Evolutionary conservation across 2,797 vertebrate genomes (phyloP).

Genomic region (Siniperca obscura): DNA sequence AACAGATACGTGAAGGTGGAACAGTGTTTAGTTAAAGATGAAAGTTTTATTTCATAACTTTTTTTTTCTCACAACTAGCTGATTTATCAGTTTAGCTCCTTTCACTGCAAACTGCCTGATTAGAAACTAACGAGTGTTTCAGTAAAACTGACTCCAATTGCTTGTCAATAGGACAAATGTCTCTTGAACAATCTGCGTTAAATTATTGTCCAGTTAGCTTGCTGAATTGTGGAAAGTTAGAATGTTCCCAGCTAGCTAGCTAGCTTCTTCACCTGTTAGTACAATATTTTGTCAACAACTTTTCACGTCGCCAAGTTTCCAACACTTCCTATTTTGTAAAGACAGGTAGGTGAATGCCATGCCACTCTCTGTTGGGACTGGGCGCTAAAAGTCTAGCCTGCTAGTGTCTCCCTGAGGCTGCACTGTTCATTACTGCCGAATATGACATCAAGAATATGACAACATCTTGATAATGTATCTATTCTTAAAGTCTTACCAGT

Average conservation of each 20-base stretch:
- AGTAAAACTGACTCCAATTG: neutral
- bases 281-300: neutral
- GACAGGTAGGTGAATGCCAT: neutral
- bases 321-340: neutral
- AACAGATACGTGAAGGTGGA: neutral
- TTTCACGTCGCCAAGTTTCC: neutral
- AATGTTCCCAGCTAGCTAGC: neutral
- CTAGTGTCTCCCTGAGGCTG: neutral
- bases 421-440: too few relatives aligned
- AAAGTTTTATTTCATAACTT: neutral
- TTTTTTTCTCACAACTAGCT: neutral
- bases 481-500: too few relatives aligned
- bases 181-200: neutral
- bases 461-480: too few relatives aligned
- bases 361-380: too few relatives aligned
- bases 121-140: neutral
- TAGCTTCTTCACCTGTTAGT: neutral
- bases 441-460: neutral
- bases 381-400: too few relatives aligned
- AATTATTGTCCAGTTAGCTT: neutral
- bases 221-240: neutral
- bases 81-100: too few relatives aligned
- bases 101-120: too few relatives aligned
- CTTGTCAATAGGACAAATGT: neutral
- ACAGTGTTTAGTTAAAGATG: neutral